Percentiles rank a stretch among this genome's conserved stretches.
Conservation (phyloP, 2,888 invertebrate genomes). For the Parasteatoda lunata region DNA sequence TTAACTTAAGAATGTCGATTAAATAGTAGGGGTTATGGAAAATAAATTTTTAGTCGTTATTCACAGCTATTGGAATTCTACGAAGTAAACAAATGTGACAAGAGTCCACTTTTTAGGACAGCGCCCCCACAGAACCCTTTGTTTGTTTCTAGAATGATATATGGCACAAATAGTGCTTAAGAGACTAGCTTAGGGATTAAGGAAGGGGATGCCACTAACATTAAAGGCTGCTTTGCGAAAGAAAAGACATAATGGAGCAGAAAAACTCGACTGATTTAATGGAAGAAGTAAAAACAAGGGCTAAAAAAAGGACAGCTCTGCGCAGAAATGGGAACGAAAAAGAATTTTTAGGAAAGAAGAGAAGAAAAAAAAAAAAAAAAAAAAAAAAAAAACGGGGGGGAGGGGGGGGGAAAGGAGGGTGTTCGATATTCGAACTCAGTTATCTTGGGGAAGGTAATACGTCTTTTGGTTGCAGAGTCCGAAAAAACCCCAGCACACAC, state of each 20-base stretch:
- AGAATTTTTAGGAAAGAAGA: not conserved
- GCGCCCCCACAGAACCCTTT: too few relatives aligned
- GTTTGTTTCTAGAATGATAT: too few relatives aligned
- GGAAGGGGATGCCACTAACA: not conserved
- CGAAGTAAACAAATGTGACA: too few relatives aligned
- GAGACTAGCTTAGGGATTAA: not conserved
- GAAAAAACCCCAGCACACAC: constrained; percentile 44
- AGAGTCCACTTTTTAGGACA: too few relatives aligned
- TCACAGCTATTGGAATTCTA: too few relatives aligned
- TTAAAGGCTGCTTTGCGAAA: constrained; percentile 2
- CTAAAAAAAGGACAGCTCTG: constrained; percentile 8
- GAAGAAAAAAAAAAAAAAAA: not conserved
- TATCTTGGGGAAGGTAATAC: constrained; percentile 66
- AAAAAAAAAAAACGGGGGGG: not conserved
- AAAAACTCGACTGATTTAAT: constrained; percentile 6
- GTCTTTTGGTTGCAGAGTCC: constrained; percentile 48
- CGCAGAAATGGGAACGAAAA: constrained; percentile 9
- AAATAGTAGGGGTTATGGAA: too few relatives aligned
- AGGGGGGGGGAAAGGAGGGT: constrained; percentile 22
- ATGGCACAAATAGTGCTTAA: too few relatives aligned
- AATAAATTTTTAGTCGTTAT: too few relatives aligned
- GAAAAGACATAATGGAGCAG: not conserved
- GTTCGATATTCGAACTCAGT: constrained; percentile 55
- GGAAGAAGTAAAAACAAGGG: constrained; percentile 1
- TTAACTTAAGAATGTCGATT: too few relatives aligned